phyloP scores from a whole-genome alignment of 35 echinoderm and acorn worm genomes.

The Apostichopus californicus region DNA sequence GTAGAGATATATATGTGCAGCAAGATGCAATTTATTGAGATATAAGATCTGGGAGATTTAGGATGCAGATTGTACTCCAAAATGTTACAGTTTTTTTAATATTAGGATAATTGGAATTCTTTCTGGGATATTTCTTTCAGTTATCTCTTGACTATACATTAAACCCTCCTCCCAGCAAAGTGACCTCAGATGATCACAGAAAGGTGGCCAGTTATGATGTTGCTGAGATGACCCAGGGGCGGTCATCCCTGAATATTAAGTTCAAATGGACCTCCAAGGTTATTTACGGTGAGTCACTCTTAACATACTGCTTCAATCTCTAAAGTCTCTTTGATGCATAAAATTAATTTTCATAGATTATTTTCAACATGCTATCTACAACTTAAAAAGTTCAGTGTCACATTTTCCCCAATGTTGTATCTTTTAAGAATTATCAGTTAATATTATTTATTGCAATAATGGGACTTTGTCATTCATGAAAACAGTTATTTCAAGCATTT shows the following conservation, averaged over 20 bases:
- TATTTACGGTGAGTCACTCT: neutral
- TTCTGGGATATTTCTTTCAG: neutral
- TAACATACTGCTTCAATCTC: neutral
- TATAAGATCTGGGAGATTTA: too few species aligned
- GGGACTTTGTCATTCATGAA: too few species aligned
- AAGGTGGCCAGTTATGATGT: constrained; percentile 38
- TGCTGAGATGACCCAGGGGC: neutral
- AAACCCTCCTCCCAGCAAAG: neutral
- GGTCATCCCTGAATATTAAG: constrained; percentile 5
- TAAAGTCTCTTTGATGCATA: too few species aligned
- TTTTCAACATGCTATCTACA: too few species aligned
- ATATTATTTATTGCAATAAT: neutral
- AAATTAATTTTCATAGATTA: too few species aligned
- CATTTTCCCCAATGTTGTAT: neutral
- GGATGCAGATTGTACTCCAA: too few species aligned
- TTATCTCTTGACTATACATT: constrained; percentile 26
- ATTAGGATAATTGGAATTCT: too few species aligned
- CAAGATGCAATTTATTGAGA: too few species aligned
- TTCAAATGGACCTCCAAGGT: constrained; percentile 4
- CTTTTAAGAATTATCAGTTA: neutral
- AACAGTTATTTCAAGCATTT: too few species aligned
- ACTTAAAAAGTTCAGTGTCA: too few species aligned
- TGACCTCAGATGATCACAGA: neutral
- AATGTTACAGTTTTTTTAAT: too few species aligned
- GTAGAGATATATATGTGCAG: too few species aligned